These are phyloP conservation scores for Stictonetta naevosa DNA, from an alignment of 2,113 vertebrate genomes.

Conservation along the genomic window DNA sequence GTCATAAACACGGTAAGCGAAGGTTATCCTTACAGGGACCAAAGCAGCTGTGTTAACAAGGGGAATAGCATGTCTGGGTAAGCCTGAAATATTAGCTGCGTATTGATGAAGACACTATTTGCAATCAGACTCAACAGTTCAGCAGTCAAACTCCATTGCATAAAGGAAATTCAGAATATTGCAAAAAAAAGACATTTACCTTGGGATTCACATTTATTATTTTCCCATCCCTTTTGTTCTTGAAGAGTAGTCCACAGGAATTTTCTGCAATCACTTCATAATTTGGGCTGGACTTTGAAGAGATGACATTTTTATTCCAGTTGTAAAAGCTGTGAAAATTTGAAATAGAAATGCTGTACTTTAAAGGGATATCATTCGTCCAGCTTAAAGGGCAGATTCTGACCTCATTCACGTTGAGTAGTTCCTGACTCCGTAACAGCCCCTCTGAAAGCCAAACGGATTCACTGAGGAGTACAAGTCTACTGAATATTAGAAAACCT, in stretches of 20 bases:
- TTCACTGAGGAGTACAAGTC: background rate
- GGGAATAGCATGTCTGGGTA: background rate
- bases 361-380: background rate
- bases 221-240: conserved; percentile 84
- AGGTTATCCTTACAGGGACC: background rate
- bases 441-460: background rate
- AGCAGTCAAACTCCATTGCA: background rate
- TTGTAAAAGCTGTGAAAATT: conserved; percentile 86
- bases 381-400: background rate
- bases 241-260: conserved; percentile 84
- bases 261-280: conserved; percentile 86
- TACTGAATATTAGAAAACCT: background rate
- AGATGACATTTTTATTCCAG: conserved; percentile 81
- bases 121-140: background rate
- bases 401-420: background rate
- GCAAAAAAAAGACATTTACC: conserved; percentile 66
- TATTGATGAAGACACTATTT: background rate
- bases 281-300: conserved; percentile 83
- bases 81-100: background rate
- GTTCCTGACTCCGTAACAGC: background rate
- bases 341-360: conserved; percentile 2
- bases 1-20: background rate
- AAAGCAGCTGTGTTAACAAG: background rate
- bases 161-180: background rate
- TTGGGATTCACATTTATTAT: conserved; percentile 85